These are phyloP conservation scores for Oryctes rhinoceros DNA, from an alignment of 1,140 invertebrate species.

Conservation along the genomic window DNA sequence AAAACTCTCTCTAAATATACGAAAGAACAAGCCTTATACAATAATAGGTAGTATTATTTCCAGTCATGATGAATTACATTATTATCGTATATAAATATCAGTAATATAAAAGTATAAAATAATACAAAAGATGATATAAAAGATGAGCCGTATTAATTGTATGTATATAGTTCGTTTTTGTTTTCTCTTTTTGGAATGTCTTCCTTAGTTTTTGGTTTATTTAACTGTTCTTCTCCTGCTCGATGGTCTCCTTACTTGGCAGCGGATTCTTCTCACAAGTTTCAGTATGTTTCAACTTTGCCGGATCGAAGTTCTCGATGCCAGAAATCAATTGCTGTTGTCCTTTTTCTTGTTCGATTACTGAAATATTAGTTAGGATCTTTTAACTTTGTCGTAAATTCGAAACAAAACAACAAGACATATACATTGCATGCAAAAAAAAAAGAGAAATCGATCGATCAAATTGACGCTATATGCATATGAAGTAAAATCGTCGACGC, in stretches of 20 bases:
- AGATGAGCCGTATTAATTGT: conserved; percentile 36
- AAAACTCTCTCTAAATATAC: conserved; percentile 28
- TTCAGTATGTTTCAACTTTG: conserved; percentile 87
- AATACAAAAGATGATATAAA: conserved; percentile 44
- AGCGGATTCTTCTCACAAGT: conserved; percentile 90
- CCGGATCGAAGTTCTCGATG: conserved; percentile 87
- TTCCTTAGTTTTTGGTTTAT: conserved; percentile 17
- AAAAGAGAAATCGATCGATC: background rate
- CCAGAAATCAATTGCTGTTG: conserved; percentile 86
- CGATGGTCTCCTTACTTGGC: conserved; percentile 79
- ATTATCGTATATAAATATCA: conserved; percentile 39
- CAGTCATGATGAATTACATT: conserved; percentile 28
- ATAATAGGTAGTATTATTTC: conserved; percentile 29
- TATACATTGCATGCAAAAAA: background rate
- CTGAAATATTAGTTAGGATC: conserved; percentile 61
- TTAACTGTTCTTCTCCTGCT: conserved; percentile 70
- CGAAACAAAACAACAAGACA: too few species aligned
- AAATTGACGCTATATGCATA: background rate
- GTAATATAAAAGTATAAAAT: conserved; percentile 46
- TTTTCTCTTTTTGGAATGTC: conserved; percentile 15
- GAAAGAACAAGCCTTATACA: conserved; percentile 34
- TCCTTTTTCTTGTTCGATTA: conserved; percentile 86
- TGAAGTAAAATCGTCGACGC: background rate
- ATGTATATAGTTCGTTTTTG: conserved; percentile 6
- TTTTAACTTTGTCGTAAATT: too few species aligned